These are phyloP conservation scores for Drosophila eugracilis DNA, from an alignment of 1,140 invertebrate species.

Conservation along the genomic window DNA sequence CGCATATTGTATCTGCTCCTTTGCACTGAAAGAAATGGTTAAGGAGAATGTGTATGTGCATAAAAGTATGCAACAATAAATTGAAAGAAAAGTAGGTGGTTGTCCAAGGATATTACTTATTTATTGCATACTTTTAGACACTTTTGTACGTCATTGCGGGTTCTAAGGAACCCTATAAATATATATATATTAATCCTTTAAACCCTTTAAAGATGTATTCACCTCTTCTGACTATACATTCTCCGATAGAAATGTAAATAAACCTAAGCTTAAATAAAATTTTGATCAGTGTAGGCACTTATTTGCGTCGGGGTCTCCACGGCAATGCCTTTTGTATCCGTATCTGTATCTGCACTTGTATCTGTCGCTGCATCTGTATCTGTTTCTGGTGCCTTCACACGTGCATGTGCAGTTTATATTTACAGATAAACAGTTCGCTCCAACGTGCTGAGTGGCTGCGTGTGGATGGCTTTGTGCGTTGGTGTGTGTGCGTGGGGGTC, in stretches of 20 bases:
- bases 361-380: conserved; percentile 25
- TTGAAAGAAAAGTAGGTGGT: too few relatives aligned
- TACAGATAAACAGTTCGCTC: conserved; percentile 51
- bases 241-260: too few relatives aligned
- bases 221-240: too few relatives aligned
- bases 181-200: too few relatives aligned
- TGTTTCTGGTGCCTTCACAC: conserved; percentile 21
- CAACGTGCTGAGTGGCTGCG: conserved; percentile 25
- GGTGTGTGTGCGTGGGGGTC: conserved; percentile 14
- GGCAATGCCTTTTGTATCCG: conserved; percentile 8
- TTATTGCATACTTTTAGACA: too few relatives aligned
- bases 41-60: too few relatives aligned
- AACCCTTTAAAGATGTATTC: too few relatives aligned
- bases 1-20: conserved; percentile 36
- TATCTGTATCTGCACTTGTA: conserved; percentile 4
- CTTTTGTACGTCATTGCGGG: too few relatives aligned
- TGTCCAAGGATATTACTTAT: too few relatives aligned
- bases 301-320: conserved; percentile 15
- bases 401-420: conserved; percentile 54
- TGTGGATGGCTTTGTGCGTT: not conserved
- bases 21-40: conserved; percentile 10
- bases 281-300: not conserved
- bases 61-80: too few relatives aligned
- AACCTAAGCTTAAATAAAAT: not conserved
- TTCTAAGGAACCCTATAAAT: too few relatives aligned